Evolutionary conservation across 2,797 vertebrate species (phyloP).

Genomic region (Gambelia wislizenii): DNA sequence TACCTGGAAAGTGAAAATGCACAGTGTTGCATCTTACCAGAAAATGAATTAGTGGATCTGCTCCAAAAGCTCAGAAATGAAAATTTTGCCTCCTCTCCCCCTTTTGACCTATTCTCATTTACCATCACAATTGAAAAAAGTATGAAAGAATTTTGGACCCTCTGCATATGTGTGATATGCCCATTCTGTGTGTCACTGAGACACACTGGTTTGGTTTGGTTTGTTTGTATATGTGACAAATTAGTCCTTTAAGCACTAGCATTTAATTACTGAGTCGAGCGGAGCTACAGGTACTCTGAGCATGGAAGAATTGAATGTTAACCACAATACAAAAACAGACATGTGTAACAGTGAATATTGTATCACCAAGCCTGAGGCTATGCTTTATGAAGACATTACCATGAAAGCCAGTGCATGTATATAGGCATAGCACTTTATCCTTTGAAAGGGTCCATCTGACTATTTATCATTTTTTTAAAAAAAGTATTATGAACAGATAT

Average conservation of each 20-base stretch:
- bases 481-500: background rate
- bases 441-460: background rate
- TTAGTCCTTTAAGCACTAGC: conserved; percentile 27
- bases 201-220: background rate
- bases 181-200: conserved; percentile 41
- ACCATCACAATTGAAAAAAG: background rate
- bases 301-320: conserved; percentile 51
- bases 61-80: conserved; percentile 34
- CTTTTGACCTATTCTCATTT: conserved; percentile 28
- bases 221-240: no score
- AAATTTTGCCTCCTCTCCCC: conserved; percentile 34
- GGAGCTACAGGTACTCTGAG: conserved; percentile 50
- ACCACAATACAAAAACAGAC: conserved; percentile 52
- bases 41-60: conserved; percentile 51
- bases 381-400: conserved; percentile 37
- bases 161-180: conserved; percentile 35
- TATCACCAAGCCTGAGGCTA: conserved; percentile 30
- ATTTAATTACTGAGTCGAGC: conserved; percentile 60
- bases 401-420: background rate
- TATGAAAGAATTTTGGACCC: background rate
- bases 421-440: background rate
- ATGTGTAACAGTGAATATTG: conserved; percentile 58
- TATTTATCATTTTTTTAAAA: no score
- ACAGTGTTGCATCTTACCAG: background rate
- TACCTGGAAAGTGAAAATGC: conserved; percentile 49